A percentile compares a stretch with the other conserved stretches of the same genome.
These are phyloP conservation scores for Plagodis dolabraria DNA, from an alignment of 2,888 invertebrate species.

Conservation along the genomic window DNA sequence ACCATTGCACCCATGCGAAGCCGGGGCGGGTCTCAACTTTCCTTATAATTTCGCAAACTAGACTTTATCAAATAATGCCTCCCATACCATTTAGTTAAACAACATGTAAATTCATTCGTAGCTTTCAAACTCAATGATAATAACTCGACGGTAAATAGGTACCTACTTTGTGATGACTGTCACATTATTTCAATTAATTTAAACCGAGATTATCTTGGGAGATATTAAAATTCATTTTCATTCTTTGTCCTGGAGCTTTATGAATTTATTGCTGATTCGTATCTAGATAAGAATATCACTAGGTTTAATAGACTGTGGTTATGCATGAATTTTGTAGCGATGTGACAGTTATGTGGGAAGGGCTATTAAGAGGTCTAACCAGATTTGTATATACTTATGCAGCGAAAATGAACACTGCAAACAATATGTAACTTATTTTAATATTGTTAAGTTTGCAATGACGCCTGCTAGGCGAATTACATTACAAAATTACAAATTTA, in stretches of 20 bases:
- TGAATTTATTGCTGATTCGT: conserved; percentile 26
- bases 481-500: too few relatives aligned
- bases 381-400: background rate
- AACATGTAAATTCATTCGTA: conserved; percentile 14
- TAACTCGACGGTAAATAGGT: conserved; percentile 2
- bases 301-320: conserved; percentile 15
- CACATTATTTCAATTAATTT: conserved; percentile 25
- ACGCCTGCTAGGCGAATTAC: too few relatives aligned
- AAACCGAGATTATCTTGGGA: conserved; percentile 17
- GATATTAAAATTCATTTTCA: conserved; percentile 23
- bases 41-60: too few relatives aligned
- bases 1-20: too few relatives aligned
- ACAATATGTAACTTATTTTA: too few relatives aligned
- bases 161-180: conserved; percentile 12
- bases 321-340: conserved; percentile 5
- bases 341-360: conserved; percentile 4
- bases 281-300: conserved; percentile 22
- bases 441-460: too few relatives aligned
- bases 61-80: too few relatives aligned
- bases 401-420: too few relatives aligned
- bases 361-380: background rate
- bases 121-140: conserved; percentile 22
- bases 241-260: conserved; percentile 16
- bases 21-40: too few relatives aligned
- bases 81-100: background rate